These are phyloP conservation scores for Drosophila tripunctata DNA, from an alignment of 2,888 invertebrate species.

Conservation along the genomic window DNA sequence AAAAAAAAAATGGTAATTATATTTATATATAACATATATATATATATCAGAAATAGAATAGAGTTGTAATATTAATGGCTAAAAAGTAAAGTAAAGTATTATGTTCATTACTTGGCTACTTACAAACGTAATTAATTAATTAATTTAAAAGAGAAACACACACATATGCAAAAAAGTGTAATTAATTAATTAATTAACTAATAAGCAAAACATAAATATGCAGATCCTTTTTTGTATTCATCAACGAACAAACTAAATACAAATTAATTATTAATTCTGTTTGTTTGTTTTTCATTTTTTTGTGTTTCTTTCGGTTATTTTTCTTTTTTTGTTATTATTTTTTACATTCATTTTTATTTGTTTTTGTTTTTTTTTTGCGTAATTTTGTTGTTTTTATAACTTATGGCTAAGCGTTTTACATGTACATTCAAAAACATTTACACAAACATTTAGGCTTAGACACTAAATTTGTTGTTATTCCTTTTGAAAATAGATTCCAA, in stretches of 20 bases:
- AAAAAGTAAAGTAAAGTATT: conserved; percentile 59
- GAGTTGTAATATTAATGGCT: conserved; percentile 22
- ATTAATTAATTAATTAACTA: conserved; percentile 49
- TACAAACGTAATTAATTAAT: conserved; percentile 43
- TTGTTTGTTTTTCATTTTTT: background rate
- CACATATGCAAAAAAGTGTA: conserved; percentile 34
- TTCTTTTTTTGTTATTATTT: conserved; percentile 35
- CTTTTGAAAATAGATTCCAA: conserved; percentile 45
- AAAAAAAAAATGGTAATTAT: conserved; percentile 14
- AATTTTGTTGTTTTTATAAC: conserved; percentile 2
- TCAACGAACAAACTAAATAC: conserved; percentile 54
- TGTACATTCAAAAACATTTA: conserved; percentile 66
- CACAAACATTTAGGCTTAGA: conserved; percentile 55
- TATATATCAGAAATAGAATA: conserved; percentile 44
- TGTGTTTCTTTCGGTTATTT: conserved; percentile 2
- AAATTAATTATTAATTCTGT: conserved; percentile 30
- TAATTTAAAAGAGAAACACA: conserved; percentile 31
- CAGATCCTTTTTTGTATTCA: conserved; percentile 27
- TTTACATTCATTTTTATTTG: conserved; percentile 47
- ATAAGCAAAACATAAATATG: conserved; percentile 47
- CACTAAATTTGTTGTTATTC: conserved; percentile 38
- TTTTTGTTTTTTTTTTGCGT: conserved; percentile 3
- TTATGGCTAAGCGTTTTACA: conserved; percentile 49
- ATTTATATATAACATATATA: too few species aligned
- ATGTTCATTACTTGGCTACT: conserved; percentile 71